phyloP scores from a whole-genome alignment of 2,888 invertebrate genomes.

The Fragum whitleyi region DNA sequence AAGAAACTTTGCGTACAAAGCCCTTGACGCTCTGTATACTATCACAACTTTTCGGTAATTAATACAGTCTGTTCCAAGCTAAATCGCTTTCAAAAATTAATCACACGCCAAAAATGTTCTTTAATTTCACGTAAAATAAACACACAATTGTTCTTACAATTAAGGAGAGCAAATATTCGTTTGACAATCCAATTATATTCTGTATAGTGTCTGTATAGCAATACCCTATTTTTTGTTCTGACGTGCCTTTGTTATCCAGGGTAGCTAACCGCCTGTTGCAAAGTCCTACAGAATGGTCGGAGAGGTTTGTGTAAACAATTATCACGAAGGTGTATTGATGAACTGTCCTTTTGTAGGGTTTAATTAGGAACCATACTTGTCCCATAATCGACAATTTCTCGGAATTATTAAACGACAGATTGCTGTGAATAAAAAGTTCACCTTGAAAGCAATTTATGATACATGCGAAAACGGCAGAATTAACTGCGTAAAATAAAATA shows the following conservation, averaged over 20 bases:
- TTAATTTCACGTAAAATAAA: conserved; percentile 17
- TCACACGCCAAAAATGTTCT: conserved; percentile 3
- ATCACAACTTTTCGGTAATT: too few species aligned
- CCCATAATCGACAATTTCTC: neutral
- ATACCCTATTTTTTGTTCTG: neutral
- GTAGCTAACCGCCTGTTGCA: conserved; percentile 21
- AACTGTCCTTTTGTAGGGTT: neutral
- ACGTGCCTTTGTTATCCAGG: neutral
- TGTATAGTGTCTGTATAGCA: neutral
- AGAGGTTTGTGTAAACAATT: conserved; percentile 24
- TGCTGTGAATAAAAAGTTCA: neutral
- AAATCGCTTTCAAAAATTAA: neutral
- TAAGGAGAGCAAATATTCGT: neutral
- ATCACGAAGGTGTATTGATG: neutral
- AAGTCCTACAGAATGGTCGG: neutral
- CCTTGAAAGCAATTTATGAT: too few species aligned
- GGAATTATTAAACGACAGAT: neutral
- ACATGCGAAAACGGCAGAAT: too few species aligned
- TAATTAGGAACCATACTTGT: neutral
- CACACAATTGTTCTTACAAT: conserved; percentile 20
- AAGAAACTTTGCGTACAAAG: too few species aligned
- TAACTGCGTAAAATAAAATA: too few species aligned
- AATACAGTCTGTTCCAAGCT: too few species aligned
- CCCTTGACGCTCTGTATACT: too few species aligned
- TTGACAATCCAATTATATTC: conserved; percentile 16